Base-by-base conservation (phyloP, 1,140 invertebrate species). In the Trichonephila clavata region DNA sequence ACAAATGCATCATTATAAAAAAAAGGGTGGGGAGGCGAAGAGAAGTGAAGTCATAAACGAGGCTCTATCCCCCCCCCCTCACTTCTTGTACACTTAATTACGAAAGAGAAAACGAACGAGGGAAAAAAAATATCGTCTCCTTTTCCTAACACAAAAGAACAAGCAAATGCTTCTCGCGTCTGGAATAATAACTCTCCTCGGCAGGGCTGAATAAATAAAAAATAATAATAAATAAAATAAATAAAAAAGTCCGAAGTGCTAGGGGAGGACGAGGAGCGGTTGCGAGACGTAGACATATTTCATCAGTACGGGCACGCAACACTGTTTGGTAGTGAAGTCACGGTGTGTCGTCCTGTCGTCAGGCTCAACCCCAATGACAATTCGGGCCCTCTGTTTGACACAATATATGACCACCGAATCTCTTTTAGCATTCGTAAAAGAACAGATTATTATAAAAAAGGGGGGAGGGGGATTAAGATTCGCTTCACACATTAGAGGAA, bases 341-440 rank as follows among this genome's bases (percentile, higher is more conserved):
- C 90, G 90, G 32, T 65, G 84, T 84, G 90, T 84, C 80, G 90
- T 65, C 77, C 90, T 91, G 90, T 91, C 90, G 90, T 91, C 90
- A 63, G 80, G 61, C 57, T 39, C 90, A 39, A 57, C 80, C 80
- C 90, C 57, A 18, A 60, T 84, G 90, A 84, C 90, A 61, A 2
- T 50, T 91, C 27, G n/a, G 60, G 61, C 80, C 80, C 80, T 20
- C 50, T 21, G 39, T 16, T 61, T 77, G 57, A 90, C 88, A 90
- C 88, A 90, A 90, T 77, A 90, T 90, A 80, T 77, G 88, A 68
- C 68, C 68, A 4, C 39, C 14, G 71, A 77, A 32, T 32, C 27
- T 18, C 14, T 77, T 77, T 61, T 24, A 57, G 81, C 43, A 84
- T 84, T 84, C 81, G 24, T 24, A 59, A 84, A n/a, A 27, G 27